These are phyloP conservation scores for Agriopis marginaria DNA, from an alignment of 2,888 invertebrate genomes.

Conservation along the genomic window DNA sequence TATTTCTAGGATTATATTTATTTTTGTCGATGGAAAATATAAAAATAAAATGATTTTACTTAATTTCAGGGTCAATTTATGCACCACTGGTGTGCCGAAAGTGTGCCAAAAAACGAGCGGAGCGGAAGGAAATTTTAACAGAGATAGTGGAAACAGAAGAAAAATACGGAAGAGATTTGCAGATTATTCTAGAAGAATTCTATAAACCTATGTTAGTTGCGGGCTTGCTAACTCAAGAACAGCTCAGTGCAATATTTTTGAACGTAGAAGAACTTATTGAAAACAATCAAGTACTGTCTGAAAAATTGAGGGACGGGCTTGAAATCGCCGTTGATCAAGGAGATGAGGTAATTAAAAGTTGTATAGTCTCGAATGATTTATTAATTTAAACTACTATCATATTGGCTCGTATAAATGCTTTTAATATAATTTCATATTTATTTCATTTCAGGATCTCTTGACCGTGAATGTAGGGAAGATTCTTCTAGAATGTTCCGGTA, in stretches of 20 bases:
- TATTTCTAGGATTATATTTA: not conserved
- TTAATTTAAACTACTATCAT: no score
- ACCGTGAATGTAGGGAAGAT: slow-evolving; percentile 96
- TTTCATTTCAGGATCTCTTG: slow-evolving; percentile 88
- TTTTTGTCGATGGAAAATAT: not conserved
- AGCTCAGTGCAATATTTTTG: slow-evolving; percentile 96
- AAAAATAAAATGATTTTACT: not conserved
- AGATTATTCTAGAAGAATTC: slow-evolving; percentile 97
- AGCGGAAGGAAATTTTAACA: slow-evolving; percentile 96
- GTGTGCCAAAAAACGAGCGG: slow-evolving; percentile 94
- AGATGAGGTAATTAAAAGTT: slow-evolving; percentile 83
- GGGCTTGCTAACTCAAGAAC: slow-evolving; percentile 95
- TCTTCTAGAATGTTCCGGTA: slow-evolving; percentile 95
- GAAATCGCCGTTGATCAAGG: slow-evolving; percentile 94
- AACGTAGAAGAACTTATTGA: slow-evolving; percentile 97
- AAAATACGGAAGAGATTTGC: slow-evolving; percentile 96
- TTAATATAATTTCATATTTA: not conserved
- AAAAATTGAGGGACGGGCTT: slow-evolving; percentile 94
- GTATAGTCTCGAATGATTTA: no score
- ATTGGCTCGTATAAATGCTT: no score
- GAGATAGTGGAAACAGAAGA: slow-evolving; percentile 98
- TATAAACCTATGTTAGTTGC: slow-evolving; percentile 97
- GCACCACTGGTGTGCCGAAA: slow-evolving; percentile 94
- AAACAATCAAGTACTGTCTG: slow-evolving; percentile 94
- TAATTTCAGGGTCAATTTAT: slow-evolving; percentile 87